phyloP scores from a whole-genome alignment of 1,140 invertebrate species.

The Pogonomyrmex californicus region DNA sequence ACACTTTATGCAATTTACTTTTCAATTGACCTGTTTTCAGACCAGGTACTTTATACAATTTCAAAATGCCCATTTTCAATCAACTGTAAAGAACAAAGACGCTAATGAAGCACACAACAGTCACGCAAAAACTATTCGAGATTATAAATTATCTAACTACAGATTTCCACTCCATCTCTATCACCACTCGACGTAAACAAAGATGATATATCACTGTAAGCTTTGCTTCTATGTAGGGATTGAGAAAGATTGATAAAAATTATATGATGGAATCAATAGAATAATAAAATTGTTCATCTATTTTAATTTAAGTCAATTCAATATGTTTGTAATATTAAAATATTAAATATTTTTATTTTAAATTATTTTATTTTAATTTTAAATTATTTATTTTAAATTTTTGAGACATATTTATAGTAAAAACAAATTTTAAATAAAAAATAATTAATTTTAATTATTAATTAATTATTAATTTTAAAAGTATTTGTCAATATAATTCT shows the following conservation, averaged over 20 bases:
- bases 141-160: not conserved
- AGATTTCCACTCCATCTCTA: not conserved
- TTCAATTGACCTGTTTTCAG: constrained; percentile 76
- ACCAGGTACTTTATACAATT: constrained; percentile 80
- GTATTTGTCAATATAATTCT: not conserved
- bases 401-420: not conserved
- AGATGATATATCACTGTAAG: not conserved
- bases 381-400: too few species aligned
- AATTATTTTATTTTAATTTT: not conserved
- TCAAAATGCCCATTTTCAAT: constrained; percentile 79
- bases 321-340: not conserved
- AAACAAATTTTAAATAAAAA: not conserved
- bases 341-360: not conserved
- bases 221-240: not conserved
- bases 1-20: constrained; percentile 75
- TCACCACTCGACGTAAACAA: not conserved
- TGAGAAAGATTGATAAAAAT: constrained; percentile 3
- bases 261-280: not conserved
- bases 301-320: not conserved
- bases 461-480: too few species aligned
- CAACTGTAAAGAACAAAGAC: not conserved
- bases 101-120: not conserved
- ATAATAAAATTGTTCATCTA: not conserved
- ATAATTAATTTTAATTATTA: not conserved
- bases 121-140: constrained; percentile 8